Conservation (phyloP, 2,797 vertebrate species). For the Notoglanidium macrostoma region DNA sequence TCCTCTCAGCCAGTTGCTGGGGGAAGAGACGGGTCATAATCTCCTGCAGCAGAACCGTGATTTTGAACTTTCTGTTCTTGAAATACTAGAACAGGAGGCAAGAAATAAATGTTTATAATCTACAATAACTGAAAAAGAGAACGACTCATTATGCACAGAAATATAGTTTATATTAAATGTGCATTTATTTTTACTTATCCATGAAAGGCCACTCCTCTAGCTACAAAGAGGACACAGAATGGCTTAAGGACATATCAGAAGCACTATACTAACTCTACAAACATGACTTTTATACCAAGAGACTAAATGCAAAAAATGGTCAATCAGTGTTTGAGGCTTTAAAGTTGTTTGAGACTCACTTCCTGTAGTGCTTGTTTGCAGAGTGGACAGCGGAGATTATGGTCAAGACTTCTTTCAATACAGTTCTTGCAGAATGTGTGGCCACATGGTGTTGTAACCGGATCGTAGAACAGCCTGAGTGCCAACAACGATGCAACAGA, state of each 20-base stretch:
- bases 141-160: background rate
- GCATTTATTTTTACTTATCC: background rate
- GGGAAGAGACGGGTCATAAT: slow-evolving; percentile 80
- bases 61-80: slow-evolving; percentile 83
- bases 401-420: slow-evolving; percentile 88
- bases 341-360: slow-evolving; percentile 66
- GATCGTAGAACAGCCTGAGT: slow-evolving; percentile 86
- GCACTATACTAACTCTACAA: background rate
- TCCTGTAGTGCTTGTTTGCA: slow-evolving; percentile 91
- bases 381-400: slow-evolving; percentile 87
- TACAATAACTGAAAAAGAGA: background rate
- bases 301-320: background rate
- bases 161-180: background rate
- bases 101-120: slow-evolving; percentile 2
- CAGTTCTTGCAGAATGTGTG: slow-evolving; percentile 93
- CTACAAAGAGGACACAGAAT: background rate
- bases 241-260: background rate
- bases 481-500: background rate
- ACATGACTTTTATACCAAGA: background rate
- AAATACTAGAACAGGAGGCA: slow-evolving; percentile 75
- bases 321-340: background rate
- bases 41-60: slow-evolving; percentile 79
- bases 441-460: slow-evolving; percentile 88
- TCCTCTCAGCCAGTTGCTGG: slow-evolving; percentile 80
- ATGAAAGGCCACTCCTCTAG: background rate